Percentiles rank a stretch among this genome's conserved stretches.
Evolutionary conservation across 1,140 invertebrate species (phyloP).

Genomic region (Melipona quadrifasciata): DNA sequence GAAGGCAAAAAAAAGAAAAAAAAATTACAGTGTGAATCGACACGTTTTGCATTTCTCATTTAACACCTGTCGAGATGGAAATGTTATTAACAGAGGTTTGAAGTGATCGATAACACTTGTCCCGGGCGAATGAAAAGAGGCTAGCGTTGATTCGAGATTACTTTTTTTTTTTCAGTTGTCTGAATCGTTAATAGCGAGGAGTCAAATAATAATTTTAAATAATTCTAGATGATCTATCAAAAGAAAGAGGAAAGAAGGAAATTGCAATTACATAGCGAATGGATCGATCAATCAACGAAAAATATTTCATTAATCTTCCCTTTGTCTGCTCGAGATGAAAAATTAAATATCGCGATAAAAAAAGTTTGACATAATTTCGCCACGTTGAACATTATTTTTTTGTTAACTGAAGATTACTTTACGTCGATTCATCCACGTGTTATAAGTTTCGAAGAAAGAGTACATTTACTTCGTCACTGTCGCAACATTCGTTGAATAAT

Average conservation of each 20-base stretch:
- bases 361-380: too few species aligned
- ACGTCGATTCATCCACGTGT: not conserved
- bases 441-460: not conserved
- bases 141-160: not conserved
- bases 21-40: not conserved
- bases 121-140: not conserved
- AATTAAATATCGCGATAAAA: too few species aligned
- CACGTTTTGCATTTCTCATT: not conserved
- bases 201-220: too few species aligned
- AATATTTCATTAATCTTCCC: too few species aligned
- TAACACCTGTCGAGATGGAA: slow-evolving; percentile 2
- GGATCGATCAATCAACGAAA: too few species aligned
- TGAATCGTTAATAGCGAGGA: not conserved
- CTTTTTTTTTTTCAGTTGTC: not conserved
- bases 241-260: not conserved
- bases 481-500: too few species aligned
- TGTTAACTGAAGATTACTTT: too few species aligned
- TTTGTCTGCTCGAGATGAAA: too few species aligned
- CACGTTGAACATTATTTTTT: too few species aligned
- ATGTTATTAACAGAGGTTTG: not conserved
- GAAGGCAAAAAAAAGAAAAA: not conserved
- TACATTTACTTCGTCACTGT: not conserved
- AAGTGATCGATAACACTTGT: not conserved
- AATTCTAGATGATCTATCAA: too few species aligned
- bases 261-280: too few species aligned